Evolutionary conservation across 2,888 invertebrate genomes (phyloP), one percentile per base, ranked within the genome.

Genomic region (Quadriops clusia): DNA sequence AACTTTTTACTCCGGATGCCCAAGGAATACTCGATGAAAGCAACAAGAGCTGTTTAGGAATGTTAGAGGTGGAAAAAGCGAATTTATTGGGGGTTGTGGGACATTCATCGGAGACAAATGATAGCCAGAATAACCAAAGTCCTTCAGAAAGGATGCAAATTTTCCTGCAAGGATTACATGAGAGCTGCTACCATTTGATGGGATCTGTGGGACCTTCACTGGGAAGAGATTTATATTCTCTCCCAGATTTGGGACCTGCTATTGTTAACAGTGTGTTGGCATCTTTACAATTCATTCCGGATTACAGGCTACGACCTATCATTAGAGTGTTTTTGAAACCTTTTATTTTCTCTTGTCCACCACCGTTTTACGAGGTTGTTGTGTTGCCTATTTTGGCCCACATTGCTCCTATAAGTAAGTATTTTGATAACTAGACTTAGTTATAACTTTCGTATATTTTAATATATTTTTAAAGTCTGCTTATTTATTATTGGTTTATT

Each of bases 261-360:
- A 65, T 93, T 28, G 65, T 77, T 2, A 74, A 72, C 41, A 78
- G 84, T 32, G 71, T 82, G 36, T 70, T 86, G 44, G 67, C 70
- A 29, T 74, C 75, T 44, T 65, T 83, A 49, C 72, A 74, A 61
- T 66, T 65, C 38, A 72, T 91, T 53, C 89, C 91, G 20, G 90
- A 91, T 60, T 81, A 84, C 62, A 74, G 87, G 61, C 63, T 91
- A 50, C 70, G 87, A 32, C 79, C 81, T 3, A 72, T 91, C 25
- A 77, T 89, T 42, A 70, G 90, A 25, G 77, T 79, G 18, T 89
- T 90, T 53, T 65, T 91, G 46, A 86, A 85, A 51, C 82, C 87
- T 11, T 84, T 87, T 49, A 73, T 91, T 43, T 77, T 77, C 53
- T 79, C 79, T 43, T 93, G 91, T 54, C 90, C 90, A 30, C 77